A percentile compares a stretch with the other conserved stretches of the same genome.
phyloP scores from a whole-genome alignment of 2,797 vertebrate species.

The Gobio occitaniae region DNA sequence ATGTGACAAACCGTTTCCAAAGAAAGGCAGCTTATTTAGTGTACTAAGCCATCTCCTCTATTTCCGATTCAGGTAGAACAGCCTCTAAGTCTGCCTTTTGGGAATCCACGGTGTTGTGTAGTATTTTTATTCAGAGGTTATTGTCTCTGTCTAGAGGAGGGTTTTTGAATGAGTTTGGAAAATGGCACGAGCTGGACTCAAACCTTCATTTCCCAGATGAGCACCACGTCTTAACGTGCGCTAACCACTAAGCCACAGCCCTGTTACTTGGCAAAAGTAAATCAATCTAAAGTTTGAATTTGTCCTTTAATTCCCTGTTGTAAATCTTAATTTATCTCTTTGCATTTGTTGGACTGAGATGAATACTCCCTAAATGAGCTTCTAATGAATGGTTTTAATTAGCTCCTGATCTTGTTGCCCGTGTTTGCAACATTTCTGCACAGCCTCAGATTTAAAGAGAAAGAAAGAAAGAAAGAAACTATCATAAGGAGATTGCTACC shows the following conservation, averaged over 20 bases:
- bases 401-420: slow-evolving; percentile 14
- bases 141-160: not conserved
- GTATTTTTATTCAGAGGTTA: not conserved
- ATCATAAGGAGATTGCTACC: slow-evolving; percentile 33
- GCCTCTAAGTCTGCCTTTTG: slow-evolving; percentile 8
- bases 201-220: not conserved
- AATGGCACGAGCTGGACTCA: not conserved
- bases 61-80: not conserved
- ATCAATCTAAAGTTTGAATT: slow-evolving; percentile 20
- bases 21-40: slow-evolving; percentile 19
- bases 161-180: not conserved
- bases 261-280: not conserved
- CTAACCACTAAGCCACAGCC: slow-evolving; percentile 4
- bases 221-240: not conserved
- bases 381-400: slow-evolving; percentile 45
- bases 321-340: slow-evolving; percentile 38
- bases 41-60: not conserved
- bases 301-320: slow-evolving; percentile 39
- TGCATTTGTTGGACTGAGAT: slow-evolving; percentile 35
- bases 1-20: not conserved
- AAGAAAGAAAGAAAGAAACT: slow-evolving; percentile 28
- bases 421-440: slow-evolving; percentile 10
- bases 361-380: slow-evolving; percentile 43
- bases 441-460: slow-evolving; percentile 29
- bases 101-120: not conserved